Conservation (phyloP, 2,888 invertebrate genomes). For the Luperina testacea region DNA sequence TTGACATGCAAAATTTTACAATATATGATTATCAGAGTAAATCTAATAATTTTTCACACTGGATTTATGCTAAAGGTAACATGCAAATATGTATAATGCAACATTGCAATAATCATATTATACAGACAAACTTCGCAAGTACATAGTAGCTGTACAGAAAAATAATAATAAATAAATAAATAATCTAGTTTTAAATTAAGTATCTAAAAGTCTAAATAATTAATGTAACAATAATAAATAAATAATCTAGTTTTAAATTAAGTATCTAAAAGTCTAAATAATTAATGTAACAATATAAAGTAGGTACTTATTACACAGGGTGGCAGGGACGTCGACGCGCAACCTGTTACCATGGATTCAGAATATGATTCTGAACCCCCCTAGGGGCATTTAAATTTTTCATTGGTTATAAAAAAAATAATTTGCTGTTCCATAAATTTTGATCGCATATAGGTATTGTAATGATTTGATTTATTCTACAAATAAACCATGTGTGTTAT, state of each 20-base stretch:
- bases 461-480: neutral
- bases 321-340: no score
- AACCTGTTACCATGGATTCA: neutral
- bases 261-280: neutral
- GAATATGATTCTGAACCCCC: neutral
- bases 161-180: neutral
- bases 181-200: neutral
- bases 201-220: neutral
- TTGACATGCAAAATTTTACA: no score
- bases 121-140: neutral
- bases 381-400: no score
- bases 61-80: neutral
- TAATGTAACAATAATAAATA: no score
- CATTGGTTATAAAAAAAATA: neutral
- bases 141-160: neutral
- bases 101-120: neutral
- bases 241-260: neutral
- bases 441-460: no score
- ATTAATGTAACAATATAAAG: no score
- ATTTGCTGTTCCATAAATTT: neutral
- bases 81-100: neutral
- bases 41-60: neutral
- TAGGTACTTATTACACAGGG: neutral
- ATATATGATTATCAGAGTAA: no score
- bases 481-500: neutral